Evolutionary conservation across 1,140 invertebrate species (phyloP).

Genomic region (Euborellia annulipes): DNA sequence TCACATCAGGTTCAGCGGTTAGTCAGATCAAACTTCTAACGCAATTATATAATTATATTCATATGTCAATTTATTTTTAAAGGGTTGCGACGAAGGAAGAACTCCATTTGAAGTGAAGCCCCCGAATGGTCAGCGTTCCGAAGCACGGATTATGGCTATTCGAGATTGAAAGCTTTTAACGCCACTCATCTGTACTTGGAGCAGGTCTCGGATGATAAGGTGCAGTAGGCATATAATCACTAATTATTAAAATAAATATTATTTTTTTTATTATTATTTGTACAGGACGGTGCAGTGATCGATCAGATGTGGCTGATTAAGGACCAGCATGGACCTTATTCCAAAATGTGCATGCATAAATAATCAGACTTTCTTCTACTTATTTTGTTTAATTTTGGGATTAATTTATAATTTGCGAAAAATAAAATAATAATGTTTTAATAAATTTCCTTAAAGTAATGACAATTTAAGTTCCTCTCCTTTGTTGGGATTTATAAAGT

Average conservation of each 20-base stretch:
- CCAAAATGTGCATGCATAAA: too few relatives aligned
- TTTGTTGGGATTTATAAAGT: too few relatives aligned
- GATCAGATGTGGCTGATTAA: slow-evolving; percentile 24
- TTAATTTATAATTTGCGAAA: too few relatives aligned
- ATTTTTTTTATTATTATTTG: slow-evolving; percentile 5
- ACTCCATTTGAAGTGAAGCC: slow-evolving; percentile 28
- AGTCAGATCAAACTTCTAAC: too few relatives aligned
- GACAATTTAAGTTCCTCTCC: too few relatives aligned
- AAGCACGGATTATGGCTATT: slow-evolving; percentile 45
- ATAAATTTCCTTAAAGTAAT: too few relatives aligned
- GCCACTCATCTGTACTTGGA: slow-evolving; percentile 39
- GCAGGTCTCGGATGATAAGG: slow-evolving; percentile 35
- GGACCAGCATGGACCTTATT: slow-evolving; percentile 21
- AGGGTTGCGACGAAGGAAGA: slow-evolving; percentile 39
- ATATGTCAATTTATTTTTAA: neutral
- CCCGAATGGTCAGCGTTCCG: slow-evolving; percentile 37
- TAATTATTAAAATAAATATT: slow-evolving; percentile 4
- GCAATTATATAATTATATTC: too few relatives aligned
- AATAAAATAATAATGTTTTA: too few relatives aligned
- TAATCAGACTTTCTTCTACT: too few relatives aligned
- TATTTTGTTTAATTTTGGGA: too few relatives aligned
- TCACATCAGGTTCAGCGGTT: too few relatives aligned
- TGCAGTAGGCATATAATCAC: slow-evolving; percentile 5
- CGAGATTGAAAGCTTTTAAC: slow-evolving; percentile 34
- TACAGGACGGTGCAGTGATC: slow-evolving; percentile 22